A percentile compares a stretch with the other conserved stretches of the same genome.
Conservation (phyloP, 2,888 invertebrate species). For the Helobdella robusta region DNA sequence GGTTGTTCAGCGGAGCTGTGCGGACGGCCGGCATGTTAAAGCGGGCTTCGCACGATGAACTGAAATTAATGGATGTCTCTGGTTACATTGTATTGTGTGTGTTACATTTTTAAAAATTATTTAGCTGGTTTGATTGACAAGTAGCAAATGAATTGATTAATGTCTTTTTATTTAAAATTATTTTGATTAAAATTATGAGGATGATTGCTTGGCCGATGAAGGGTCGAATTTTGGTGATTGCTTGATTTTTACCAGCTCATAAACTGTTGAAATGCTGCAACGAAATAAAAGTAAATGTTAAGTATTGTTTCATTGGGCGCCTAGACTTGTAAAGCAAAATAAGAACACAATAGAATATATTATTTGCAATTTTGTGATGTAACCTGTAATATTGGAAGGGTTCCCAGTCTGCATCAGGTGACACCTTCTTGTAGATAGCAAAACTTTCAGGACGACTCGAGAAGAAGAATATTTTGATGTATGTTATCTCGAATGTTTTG, state of each 20-base stretch:
- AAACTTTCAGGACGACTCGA: conserved; percentile 95
- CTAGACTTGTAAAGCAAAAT: neutral
- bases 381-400: conserved; percentile 56
- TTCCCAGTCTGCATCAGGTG: conserved; percentile 56
- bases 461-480: conserved; percentile 82
- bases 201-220: too few relatives aligned
- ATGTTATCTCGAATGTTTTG: conserved; percentile 92
- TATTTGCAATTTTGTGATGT: too few relatives aligned
- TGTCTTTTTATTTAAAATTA: neutral
- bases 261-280: too few relatives aligned
- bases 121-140: neutral
- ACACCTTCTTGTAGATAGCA: conserved; percentile 68
- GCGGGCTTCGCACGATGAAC: conserved; percentile 45
- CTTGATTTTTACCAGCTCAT: too few relatives aligned
- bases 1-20: conserved; percentile 46
- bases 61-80: too few relatives aligned
- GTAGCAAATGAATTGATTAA: neutral
- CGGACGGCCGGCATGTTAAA: too few relatives aligned
- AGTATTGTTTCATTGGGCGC: too few relatives aligned
- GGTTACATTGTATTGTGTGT: too few relatives aligned
- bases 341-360: neutral
- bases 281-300: too few relatives aligned
- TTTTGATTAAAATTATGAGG: too few relatives aligned
- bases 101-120: neutral
- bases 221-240: too few relatives aligned